A percentile compares a stretch with the other conserved stretches of the same genome.
These are phyloP conservation scores for Synanthedon vespiformis DNA, from an alignment of 2,888 invertebrate genomes.

Conservation along the genomic window DNA sequence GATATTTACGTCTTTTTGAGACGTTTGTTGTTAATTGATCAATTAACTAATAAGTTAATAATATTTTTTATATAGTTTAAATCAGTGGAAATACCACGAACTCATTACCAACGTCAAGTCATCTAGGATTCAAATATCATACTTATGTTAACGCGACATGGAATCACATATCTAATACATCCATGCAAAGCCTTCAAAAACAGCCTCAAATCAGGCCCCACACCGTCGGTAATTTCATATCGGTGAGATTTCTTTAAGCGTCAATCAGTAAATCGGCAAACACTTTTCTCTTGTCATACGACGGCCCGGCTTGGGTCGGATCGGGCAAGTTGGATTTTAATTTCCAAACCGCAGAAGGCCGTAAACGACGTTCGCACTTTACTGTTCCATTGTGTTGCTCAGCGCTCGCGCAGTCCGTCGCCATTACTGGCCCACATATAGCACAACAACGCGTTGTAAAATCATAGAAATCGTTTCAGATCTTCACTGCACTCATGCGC, in stretches of 20 bases:
- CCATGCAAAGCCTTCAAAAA: no score
- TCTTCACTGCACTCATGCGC: background rate
- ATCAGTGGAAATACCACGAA: no score
- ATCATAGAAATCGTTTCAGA: conserved; percentile 2
- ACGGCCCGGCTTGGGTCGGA: conserved; percentile 24
- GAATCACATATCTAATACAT: no score
- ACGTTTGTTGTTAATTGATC: no score
- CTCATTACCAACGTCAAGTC: no score
- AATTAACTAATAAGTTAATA: no score
- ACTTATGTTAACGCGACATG: no score
- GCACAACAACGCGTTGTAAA: conserved; percentile 1
- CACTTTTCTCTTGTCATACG: conserved; percentile 11
- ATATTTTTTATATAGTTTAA: no score
- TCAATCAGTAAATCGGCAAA: conserved; percentile 6
- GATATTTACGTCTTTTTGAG: no score
- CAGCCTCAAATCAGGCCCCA: no score
- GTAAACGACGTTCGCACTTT: conserved; percentile 61
- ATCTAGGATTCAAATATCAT: conserved; percentile 2
- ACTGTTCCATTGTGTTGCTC: conserved; percentile 57
- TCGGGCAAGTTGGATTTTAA: conserved; percentile 62
- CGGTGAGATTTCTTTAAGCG: no score
- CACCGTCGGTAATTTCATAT: no score
- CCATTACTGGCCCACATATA: conserved; percentile 33
- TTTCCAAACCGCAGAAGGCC: conserved; percentile 65
- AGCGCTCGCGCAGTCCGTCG: conserved; percentile 23